phyloP scores from a whole-genome alignment of 92 coral and sea anemone genomes.

The Zoanthus sociatus region DNA sequence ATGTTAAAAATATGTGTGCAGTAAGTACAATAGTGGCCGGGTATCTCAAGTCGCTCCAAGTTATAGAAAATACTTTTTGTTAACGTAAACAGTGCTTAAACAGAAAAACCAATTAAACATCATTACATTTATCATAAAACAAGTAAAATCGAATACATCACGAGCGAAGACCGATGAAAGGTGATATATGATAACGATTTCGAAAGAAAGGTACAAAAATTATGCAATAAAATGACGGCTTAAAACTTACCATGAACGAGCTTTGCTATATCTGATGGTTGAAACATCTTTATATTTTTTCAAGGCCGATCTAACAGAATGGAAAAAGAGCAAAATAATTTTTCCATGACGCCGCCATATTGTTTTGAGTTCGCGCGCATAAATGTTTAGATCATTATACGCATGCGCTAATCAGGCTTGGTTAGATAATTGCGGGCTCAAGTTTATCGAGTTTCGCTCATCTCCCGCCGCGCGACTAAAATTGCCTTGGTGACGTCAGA shows the following conservation, averaged over 20 bases:
- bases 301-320: conserved; percentile 6
- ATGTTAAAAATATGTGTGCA: no score
- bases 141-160: no score
- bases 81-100: no score
- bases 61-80: no score
- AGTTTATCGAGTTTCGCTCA: no score
- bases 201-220: not conserved
- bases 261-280: conserved; percentile 30
- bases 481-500: no score
- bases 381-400: not conserved
- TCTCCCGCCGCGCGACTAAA: no score
- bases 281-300: conserved; percentile 11
- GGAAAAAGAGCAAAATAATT: not conserved
- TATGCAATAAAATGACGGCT: not conserved
- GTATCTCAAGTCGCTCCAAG: no score
- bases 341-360: conserved; percentile 21
- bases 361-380: conserved; percentile 40
- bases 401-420: not conserved
- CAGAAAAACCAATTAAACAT: no score
- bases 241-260: conserved; percentile 32
- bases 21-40: no score
- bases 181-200: not conserved
- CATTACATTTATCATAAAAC: no score
- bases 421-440: conserved; percentile 24
- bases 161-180: not conserved